These are phyloP conservation scores for Hyaena hyaena DNA, from an alignment of 2,113 vertebrate species.

Conservation along the genomic window DNA sequence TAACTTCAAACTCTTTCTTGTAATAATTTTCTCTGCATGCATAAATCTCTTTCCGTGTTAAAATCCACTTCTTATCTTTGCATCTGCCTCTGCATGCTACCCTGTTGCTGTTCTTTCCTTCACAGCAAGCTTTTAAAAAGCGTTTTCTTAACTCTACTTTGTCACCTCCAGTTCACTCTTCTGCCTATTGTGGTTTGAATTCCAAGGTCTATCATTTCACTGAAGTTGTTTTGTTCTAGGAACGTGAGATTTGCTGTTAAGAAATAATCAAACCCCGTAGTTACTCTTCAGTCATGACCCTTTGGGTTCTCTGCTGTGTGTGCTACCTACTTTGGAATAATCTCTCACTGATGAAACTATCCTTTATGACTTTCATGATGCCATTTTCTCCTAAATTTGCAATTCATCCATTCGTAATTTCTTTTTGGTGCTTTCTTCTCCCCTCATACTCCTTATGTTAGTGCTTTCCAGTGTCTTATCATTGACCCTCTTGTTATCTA, in stretches of 20 bases:
- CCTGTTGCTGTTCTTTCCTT: not conserved
- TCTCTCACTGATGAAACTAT: not conserved
- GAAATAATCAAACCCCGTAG: not conserved
- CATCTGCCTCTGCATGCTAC: not conserved
- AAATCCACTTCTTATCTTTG: not conserved
- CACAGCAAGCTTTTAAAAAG: not conserved
- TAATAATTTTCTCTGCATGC: not conserved
- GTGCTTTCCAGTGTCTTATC: not conserved
- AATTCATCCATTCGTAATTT: not conserved
- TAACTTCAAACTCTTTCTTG: not conserved
- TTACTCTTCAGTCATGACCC: not conserved
- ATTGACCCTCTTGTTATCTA: not conserved
- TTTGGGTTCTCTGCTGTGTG: not conserved
- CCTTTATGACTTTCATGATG: not conserved
- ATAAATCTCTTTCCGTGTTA: not conserved
- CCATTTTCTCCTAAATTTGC: not conserved
- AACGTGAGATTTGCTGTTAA: not conserved
- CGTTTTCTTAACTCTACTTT: not conserved
- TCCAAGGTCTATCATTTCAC: not conserved
- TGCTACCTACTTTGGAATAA: not conserved
- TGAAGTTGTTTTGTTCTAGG: not conserved
- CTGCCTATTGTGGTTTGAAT: not conserved
- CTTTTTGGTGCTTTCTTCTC: not conserved
- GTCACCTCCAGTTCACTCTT: not conserved
- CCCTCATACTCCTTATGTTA: not conserved